Evolutionary conservation across 1,140 invertebrate species (phyloP).

Genomic region (Epicauta chinensis): DNA sequence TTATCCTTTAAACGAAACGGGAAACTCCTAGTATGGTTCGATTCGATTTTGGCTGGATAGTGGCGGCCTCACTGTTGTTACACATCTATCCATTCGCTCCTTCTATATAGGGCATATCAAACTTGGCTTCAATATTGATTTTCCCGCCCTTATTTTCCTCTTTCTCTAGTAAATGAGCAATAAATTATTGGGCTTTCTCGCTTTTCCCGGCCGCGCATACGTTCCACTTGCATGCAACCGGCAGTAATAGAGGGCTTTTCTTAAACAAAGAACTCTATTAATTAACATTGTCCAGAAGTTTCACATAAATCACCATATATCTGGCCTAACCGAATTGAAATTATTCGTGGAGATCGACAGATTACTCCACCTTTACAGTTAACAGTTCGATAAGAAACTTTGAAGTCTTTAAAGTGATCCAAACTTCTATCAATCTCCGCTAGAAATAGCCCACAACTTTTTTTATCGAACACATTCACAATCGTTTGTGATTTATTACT

Average conservation of each 20-base stretch:
- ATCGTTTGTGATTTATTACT: conserved; percentile 3
- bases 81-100: not conserved
- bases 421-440: too few relatives aligned
- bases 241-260: not conserved
- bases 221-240: not conserved
- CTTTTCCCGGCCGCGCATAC: conserved; percentile 7
- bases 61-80: conserved; percentile 3
- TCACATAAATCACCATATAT: not conserved
- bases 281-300: not conserved
- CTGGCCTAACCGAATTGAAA: not conserved
- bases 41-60: not conserved
- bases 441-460: too few relatives aligned
- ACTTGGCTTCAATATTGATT: conserved; percentile 28
- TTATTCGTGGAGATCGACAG: too few relatives aligned
- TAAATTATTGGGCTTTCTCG: conserved; percentile 34
- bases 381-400: too few relatives aligned
- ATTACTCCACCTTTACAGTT: too few relatives aligned
- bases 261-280: not conserved
- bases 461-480: too few relatives aligned
- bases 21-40: conserved; percentile 16
- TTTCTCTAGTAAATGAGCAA: conserved; percentile 33
- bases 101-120: too few relatives aligned
- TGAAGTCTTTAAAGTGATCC: too few relatives aligned
- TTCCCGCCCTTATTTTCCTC: conserved; percentile 29
- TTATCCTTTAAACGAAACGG: conserved; percentile 3